Conservation (phyloP, 2,888 invertebrate species). For the Taenaris catops region DNA sequence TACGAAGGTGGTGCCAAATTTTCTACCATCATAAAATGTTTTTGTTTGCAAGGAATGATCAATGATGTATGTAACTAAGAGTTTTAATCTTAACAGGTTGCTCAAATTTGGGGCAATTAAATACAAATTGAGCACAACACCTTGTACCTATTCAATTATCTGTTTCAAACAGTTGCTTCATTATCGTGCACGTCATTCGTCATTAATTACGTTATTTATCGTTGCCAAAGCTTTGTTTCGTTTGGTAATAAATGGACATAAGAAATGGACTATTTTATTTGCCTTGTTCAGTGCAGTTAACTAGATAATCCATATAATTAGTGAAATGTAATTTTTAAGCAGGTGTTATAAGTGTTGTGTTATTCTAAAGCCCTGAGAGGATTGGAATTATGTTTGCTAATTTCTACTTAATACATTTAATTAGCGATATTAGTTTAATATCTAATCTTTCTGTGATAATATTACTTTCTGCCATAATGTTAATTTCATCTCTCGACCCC, state of each 20-base stretch:
- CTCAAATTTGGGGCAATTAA: conserved; percentile 33
- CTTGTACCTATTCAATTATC: conserved; percentile 3
- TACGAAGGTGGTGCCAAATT: conserved; percentile 59
- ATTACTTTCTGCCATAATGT: conserved; percentile 27
- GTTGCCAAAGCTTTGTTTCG: background rate
- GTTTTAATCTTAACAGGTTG: conserved; percentile 20
- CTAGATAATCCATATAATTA: background rate
- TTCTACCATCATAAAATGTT: conserved; percentile 48
- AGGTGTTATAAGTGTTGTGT: conserved; percentile 1
- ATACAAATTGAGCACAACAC: conserved; percentile 14
- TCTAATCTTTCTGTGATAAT: conserved; percentile 33
- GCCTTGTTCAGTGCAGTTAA: background rate
- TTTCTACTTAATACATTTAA: conserved; percentile 18
- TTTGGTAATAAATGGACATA: too few species aligned
- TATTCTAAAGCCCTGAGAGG: too few species aligned
- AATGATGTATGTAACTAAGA: conserved; percentile 19
- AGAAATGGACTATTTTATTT: background rate
- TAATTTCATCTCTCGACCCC: conserved; percentile 23
- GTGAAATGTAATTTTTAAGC: background rate
- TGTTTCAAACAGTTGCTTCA: background rate
- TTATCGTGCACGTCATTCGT: too few species aligned
- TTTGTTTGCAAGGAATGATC: conserved; percentile 36
- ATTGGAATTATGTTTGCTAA: background rate
- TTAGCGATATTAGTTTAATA: conserved; percentile 29
- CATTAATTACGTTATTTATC: background rate